Evolutionary conservation across 92 coral and sea anemone species (phyloP), one percentile per base, ranked within the genome.

Genomic region (Actinernus sp.): DNA sequence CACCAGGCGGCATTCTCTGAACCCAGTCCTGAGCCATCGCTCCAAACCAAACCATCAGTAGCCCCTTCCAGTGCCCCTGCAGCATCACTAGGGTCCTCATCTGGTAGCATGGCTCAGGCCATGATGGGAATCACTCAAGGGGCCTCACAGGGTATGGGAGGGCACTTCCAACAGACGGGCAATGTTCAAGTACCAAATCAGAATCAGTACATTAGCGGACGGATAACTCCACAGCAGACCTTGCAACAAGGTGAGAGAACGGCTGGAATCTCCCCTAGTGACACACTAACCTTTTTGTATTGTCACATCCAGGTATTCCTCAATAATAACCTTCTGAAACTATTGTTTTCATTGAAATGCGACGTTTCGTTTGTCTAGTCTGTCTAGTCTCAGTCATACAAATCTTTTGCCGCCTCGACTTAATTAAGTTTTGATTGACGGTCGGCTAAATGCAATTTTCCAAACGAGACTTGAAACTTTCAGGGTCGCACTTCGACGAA

Each of bases 1-100:
- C 97, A 91, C 65, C 99, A 87, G 56, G 92, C 97, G 18, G 85
- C 92, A 1, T 30, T 90, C 54, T 28, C 61, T 28, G 83, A 79
- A 26, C 36, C 77, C 11, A 68, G 58, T 11, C 43, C 92, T 2
- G 89, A 81, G 9, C 82, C 92, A 10, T 55, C 97, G 6, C 69
- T 85, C 19, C 80, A 79, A 18, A 63, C 85, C 24, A 61, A 71
- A 24, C 25, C 83, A 4, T 53, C 74, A 3, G 21, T 17, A 9
- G 59, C 88, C 12, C 85, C 83, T 14, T 50, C 71, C 8, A 73
- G 59, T 28, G 32, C 68, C 21, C 75, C 64, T 21, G 88, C 22
- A 3, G 59, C 81, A 26, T 70, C 90, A 14, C 49, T 49, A 24
- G 63, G 85, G 12, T 65, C 49, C 58, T 30, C 73, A 3, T 33